These are phyloP conservation scores for Hippocampus kuda DNA, from an alignment of 2,797 vertebrate species.

Conservation along the genomic window DNA sequence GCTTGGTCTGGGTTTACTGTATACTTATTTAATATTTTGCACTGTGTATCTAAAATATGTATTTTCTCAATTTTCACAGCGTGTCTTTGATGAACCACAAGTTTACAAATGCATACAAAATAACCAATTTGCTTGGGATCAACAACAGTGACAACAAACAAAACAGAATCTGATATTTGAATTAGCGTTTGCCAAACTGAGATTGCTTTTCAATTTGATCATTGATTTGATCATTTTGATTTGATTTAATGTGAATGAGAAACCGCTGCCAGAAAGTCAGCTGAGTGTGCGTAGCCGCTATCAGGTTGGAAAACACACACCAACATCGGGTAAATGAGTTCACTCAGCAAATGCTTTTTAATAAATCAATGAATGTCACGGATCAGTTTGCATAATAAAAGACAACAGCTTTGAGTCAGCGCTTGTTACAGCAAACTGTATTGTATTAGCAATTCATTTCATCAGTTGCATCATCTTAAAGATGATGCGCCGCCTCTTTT, in stretches of 20 bases:
- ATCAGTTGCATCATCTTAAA: background rate
- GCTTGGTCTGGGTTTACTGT: no score
- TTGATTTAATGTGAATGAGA: background rate
- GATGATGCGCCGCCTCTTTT: background rate
- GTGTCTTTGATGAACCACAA: no score
- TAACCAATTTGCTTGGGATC: no score
- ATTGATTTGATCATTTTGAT: background rate
- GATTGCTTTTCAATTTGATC: no score
- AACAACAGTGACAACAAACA: no score
- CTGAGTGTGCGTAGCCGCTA: background rate
- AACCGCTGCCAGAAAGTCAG: background rate
- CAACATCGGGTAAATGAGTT: background rate
- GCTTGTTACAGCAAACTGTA: background rate
- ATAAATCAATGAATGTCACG: background rate
- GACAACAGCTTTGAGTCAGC: background rate
- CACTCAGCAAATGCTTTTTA: background rate
- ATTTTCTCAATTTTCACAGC: no score
- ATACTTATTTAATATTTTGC: no score
- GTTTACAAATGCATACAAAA: no score
- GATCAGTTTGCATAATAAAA: background rate
- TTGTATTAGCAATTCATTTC: background rate
- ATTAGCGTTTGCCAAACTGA: no score
- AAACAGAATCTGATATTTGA: no score
- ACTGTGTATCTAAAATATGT: no score
- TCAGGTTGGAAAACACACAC: background rate